Evolutionary conservation across 2,113 vertebrate genomes (phyloP).

Genomic region (Marmota monax): DNA sequence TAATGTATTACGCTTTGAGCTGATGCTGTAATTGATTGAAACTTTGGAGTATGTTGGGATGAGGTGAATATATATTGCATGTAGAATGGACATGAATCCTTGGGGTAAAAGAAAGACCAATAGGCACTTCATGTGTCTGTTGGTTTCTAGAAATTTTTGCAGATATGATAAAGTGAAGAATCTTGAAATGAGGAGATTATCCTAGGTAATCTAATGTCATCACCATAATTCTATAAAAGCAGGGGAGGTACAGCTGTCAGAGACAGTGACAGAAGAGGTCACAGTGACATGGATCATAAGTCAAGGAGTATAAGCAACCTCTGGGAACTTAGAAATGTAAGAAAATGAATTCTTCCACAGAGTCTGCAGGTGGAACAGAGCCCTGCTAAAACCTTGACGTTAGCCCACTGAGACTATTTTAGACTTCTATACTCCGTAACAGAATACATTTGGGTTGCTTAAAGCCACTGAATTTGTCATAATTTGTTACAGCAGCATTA

Average conservation of each 20-base stretch:
- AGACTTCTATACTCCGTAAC: not conserved
- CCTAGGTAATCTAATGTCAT: not conserved
- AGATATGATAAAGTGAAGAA: not conserved
- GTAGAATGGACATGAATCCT: not conserved
- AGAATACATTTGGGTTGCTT: not conserved
- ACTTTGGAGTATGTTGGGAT: not conserved
- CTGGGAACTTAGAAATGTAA: not conserved
- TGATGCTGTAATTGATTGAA: constrained; percentile 4
- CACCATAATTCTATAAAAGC: not conserved
- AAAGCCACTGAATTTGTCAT: not conserved
- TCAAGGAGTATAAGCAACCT: not conserved
- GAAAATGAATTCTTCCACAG: not conserved
- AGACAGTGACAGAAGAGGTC: not conserved
- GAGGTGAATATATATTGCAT: not conserved
- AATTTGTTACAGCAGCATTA: not conserved
- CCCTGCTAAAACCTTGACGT: not conserved
- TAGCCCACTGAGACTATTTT: not conserved
- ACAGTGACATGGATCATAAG: not conserved
- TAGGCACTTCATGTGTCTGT: not conserved
- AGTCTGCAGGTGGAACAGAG: not conserved
- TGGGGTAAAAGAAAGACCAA: not conserved
- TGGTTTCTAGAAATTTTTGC: not conserved
- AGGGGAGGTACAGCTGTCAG: not conserved
- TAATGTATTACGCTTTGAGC: not conserved
- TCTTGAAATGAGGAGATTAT: not conserved